Evolutionary conservation across 2,797 vertebrate species (phyloP), one percentile per base, ranked within the genome.

Genomic region (Ctenosaura bakeri): DNA sequence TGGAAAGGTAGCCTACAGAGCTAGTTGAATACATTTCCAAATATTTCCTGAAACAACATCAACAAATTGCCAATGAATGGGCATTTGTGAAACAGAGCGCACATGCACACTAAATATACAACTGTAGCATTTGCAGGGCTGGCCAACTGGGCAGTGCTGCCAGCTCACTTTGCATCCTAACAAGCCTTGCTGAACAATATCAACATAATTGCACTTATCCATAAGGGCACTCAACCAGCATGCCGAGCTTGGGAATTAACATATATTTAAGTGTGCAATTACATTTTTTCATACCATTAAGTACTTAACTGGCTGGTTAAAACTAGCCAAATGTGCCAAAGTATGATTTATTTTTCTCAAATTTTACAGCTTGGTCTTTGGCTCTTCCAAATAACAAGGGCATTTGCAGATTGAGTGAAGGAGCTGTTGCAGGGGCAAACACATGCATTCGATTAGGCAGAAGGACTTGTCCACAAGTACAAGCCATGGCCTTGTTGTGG

Each of bases 231-330:
- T 62, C 62, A 85, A 79, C 85, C 91, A 93, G 90, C 88, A 86
- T 90, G 90, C 91, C 42, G 2, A 89, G 90, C 62, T 87, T 93
- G 86, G 90, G 94, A 96, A 95, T 95, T 92, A 92, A 90, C 66
- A 12, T 86, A 4, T 0, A 64, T 95, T 94, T 94, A 93, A 83
- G 89, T 0, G 1, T 82, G 86, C 66, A 94, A 85, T 95, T 92
- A 87, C 86, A 89, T 91, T 95, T 95, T 83, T 94, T 92, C 92
- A 87, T 5, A 0, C 76, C 95, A 94, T 95, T 95, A 95, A 91
- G 86, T 90, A 89, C 92, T 90, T 95, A 96, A 96, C 66, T 88
- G 88, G 87, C 90, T 89, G 89, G 91, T 6, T 84, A 94, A 91
- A 94, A 76, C 80, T 18, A 94, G 81, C 80, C 83, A 87, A 0